phyloP scores from a whole-genome alignment of 1,140 invertebrate genomes.

The Drosophila albomicans region DNA sequence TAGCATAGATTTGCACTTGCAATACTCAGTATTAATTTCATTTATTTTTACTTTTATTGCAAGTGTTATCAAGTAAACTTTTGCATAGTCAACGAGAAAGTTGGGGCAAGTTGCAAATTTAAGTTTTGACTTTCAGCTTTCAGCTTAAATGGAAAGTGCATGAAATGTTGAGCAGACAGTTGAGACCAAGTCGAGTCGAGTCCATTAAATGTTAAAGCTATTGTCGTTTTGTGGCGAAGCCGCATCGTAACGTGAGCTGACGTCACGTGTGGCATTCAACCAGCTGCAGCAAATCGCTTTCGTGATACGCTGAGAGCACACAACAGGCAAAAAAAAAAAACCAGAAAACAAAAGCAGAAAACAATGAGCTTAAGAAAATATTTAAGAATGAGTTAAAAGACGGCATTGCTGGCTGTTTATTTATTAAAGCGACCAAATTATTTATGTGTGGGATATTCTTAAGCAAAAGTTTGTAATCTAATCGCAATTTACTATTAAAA shows the following conservation, averaged over 20 bases:
- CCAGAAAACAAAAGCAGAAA: neutral
- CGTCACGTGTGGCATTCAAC: slow-evolving; percentile 75
- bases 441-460: too few species aligned
- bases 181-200: slow-evolving; percentile 3
- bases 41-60: too few species aligned
- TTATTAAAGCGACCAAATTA: neutral
- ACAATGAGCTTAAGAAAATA: slow-evolving; percentile 12
- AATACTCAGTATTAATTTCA: too few species aligned
- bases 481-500: too few species aligned
- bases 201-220: slow-evolving; percentile 30
- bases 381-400: neutral
- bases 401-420: neutral
- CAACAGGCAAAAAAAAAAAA: neutral
- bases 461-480: too few species aligned
- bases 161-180: slow-evolving; percentile 2
- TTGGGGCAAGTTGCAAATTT: neutral
- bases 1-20: too few species aligned
- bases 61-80: too few species aligned
- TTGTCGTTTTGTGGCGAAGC: slow-evolving; percentile 14
- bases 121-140: neutral
- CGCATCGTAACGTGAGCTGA: slow-evolving; percentile 39
- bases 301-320: slow-evolving; percentile 6
- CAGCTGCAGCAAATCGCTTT: slow-evolving; percentile 19
- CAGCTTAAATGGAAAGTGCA: neutral
- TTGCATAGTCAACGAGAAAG: too few species aligned